phyloP scores from a whole-genome alignment of 2,797 vertebrate genomes.

The Vespertilio murinus region DNA sequence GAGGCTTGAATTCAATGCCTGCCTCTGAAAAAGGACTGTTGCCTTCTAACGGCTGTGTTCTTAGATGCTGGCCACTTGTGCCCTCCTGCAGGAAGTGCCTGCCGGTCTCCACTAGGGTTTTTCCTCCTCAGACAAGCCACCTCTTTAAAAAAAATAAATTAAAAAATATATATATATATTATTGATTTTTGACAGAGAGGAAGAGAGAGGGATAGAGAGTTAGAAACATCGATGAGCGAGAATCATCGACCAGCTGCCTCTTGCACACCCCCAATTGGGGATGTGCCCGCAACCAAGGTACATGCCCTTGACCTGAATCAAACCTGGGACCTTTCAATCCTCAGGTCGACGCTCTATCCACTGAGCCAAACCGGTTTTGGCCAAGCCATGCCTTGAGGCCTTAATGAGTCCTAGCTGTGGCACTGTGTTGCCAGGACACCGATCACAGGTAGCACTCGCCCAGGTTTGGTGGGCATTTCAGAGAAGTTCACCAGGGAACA shows the following conservation, averaged over 20 bases:
- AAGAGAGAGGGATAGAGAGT: too few species aligned
- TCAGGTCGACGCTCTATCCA: too few species aligned
- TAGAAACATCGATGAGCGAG: too few species aligned
- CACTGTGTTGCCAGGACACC: constrained; percentile 17
- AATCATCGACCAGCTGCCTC: too few species aligned
- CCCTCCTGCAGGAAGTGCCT: constrained; percentile 18
- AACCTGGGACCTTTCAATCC: too few species aligned
- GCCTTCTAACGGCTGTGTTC: neutral
- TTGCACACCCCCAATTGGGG: too few species aligned
- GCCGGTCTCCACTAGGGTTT: constrained; percentile 44
- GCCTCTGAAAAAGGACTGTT: constrained; percentile 62
- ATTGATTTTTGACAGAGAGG: too few species aligned
- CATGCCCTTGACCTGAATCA: too few species aligned
- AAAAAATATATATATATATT: too few species aligned
- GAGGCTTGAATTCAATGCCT: constrained; percentile 78
- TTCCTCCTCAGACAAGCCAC: constrained; percentile 42
- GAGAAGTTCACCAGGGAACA: constrained; percentile 59
- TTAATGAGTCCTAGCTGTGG: constrained; percentile 52
- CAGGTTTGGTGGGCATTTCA: constrained; percentile 50
- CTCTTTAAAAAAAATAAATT: too few species aligned
- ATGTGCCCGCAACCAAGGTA: too few species aligned
- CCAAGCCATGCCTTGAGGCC: constrained; percentile 25
- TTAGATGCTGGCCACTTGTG: neutral
- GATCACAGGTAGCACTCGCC: constrained; percentile 51
- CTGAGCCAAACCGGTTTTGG: too few species aligned